Percentiles rank a stretch among this genome's conserved stretches.
Conservation (phyloP, 2,797 vertebrate genomes). For the Mus minutoides region DNA sequence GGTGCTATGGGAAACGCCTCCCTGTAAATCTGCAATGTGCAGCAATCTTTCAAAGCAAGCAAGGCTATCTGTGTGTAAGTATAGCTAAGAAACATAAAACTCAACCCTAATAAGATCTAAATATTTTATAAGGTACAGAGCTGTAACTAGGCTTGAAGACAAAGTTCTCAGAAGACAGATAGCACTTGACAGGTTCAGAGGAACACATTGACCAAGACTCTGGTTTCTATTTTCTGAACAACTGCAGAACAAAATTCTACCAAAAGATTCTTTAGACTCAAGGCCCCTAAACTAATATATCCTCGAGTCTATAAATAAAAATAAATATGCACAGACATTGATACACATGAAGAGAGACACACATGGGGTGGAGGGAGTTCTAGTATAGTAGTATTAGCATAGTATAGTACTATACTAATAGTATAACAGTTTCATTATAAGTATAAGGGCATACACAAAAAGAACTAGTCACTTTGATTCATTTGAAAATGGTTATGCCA, state of each 20-base stretch:
- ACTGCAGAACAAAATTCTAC: slow-evolving; percentile 29
- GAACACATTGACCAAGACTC: not conserved
- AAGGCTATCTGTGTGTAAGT: slow-evolving; percentile 67
- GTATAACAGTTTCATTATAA: not conserved
- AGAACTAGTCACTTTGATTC: not conserved
- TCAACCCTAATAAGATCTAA: not conserved
- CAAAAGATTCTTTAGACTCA: slow-evolving; percentile 14
- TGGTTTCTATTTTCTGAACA: slow-evolving; percentile 34
- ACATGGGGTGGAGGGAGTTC: not conserved
- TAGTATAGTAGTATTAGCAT: not conserved
- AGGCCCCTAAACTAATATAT: not conserved
- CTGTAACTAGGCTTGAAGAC: slow-evolving; percentile 59
- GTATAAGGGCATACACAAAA: not conserved
- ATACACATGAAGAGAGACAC: not conserved
- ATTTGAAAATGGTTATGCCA: not conserved
- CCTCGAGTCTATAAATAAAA: not conserved
- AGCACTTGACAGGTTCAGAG: not conserved
- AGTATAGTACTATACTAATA: not conserved
- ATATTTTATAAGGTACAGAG: slow-evolving; percentile 65
- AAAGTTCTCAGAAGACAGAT: slow-evolving; percentile 47
- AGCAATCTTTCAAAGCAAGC: slow-evolving; percentile 77
- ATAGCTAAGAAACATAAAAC: slow-evolving; percentile 64
- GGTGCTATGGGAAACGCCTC: slow-evolving; percentile 80
- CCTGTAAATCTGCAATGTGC: slow-evolving; percentile 69
- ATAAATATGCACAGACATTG: not conserved